phyloP scores from a whole-genome alignment of 2,797 vertebrate species.

The Lepilemur ruficaudatus region DNA sequence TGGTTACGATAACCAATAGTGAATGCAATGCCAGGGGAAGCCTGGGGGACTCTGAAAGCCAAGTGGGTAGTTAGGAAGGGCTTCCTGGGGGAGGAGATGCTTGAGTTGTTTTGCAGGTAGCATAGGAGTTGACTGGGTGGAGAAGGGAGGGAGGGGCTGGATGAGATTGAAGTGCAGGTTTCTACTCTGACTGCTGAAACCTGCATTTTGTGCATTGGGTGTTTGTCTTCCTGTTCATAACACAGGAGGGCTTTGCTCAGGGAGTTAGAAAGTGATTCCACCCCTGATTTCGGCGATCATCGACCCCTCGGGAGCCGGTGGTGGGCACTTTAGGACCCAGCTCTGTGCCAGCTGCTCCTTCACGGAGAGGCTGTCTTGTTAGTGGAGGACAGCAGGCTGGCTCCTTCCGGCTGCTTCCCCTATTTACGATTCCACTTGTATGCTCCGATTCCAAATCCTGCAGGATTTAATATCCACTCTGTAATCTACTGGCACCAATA shows the following conservation, averaged over 20 bases:
- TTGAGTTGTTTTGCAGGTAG: neutral
- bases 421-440: conserved; percentile 81
- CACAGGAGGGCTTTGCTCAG: neutral
- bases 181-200: neutral
- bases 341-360: neutral
- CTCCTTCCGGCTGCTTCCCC: conserved; percentile 50
- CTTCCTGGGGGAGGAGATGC: neutral
- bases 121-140: neutral
- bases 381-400: conserved; percentile 46
- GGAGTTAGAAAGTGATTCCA: neutral
- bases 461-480: conserved; percentile 87
- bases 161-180: neutral
- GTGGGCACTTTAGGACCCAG: conserved; percentile 21
- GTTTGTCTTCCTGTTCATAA: neutral
- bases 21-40: neutral
- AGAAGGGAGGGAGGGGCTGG: neutral
- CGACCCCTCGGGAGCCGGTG: neutral
- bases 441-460: conserved; percentile 81
- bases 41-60: neutral
- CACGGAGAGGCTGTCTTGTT: conserved; percentile 14
- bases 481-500: conserved; percentile 87
- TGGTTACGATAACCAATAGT: neutral
- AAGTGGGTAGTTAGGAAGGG: neutral
- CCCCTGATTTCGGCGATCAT: neutral
- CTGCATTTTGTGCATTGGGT: neutral